Evolutionary conservation across 2,797 vertebrate species (phyloP).

Genomic region (Luscinia megarhynchos): DNA sequence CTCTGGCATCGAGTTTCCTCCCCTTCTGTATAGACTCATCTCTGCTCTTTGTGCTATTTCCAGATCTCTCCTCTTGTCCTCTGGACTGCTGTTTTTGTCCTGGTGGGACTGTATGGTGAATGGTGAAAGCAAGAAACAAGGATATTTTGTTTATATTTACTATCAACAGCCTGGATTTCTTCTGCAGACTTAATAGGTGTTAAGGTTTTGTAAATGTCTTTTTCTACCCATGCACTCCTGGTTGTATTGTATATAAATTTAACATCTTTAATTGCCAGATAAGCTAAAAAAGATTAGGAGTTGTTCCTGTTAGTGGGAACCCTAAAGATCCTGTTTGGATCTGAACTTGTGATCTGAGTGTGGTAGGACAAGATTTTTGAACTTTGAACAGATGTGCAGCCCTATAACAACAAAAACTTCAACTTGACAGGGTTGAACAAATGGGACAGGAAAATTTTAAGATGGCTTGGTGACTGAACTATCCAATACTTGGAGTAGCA

Average conservation of each 20-base stretch:
- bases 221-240: not conserved
- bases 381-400: not conserved
- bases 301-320: not conserved
- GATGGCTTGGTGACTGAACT: not conserved
- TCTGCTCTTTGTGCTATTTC: not conserved
- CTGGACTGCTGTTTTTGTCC: not conserved
- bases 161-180: not conserved
- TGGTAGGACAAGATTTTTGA: not conserved
- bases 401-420: not conserved
- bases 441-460: not conserved
- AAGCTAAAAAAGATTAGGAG: not conserved
- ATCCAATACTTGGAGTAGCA: not conserved
- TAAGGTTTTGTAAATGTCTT: not conserved
- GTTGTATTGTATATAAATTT: not conserved
- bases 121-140: not conserved
- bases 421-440: not conserved
- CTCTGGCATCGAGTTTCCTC: not conserved
- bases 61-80: not conserved
- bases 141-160: not conserved
- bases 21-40: not conserved
- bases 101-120: not conserved
- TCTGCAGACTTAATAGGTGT: not conserved
- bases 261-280: not conserved
- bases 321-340: not conserved
- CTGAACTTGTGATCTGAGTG: not conserved